Base-by-base conservation (phyloP, 30 jellyfish, hydroid and myxozoan species). In the Rhopilema esculentum region DNA sequence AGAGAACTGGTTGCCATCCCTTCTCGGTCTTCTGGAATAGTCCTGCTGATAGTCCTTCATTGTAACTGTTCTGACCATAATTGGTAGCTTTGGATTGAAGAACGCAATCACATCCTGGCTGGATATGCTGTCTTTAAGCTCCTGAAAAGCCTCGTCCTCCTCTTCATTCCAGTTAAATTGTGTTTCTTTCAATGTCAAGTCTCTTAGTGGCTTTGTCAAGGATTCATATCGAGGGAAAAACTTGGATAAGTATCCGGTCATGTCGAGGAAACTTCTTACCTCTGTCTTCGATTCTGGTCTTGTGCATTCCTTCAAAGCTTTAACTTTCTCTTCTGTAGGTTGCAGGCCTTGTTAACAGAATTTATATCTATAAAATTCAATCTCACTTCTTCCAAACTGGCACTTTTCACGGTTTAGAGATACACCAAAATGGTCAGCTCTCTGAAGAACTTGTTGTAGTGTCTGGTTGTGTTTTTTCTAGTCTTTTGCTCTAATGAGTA, bases 151-250 rank as follows among this genome's bases (percentile, higher is more conserved):
- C 25, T 8, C 25, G 21, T 63, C 73, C 20, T 63, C n/a, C n/a
- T 63, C 73, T 17, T 18, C 73, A 4, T 63, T 63, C 4, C 73
- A 63, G 20, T 63, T 27, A 30, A 63, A 63, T 12, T 17, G 73
- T 63, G 73, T 17, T 18, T 63, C 9, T 63, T 63, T 63, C 20
- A 63, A 18, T 15, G 80, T 23, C 61, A 69, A 52, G n/a, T 69
- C 80, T 69, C 80, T 69, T 52, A 69, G 53, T 7, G 61, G 80
- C 28, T 25, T 8, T 63, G 0, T 63, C 0, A 63, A 63, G 21
- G 73, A 63, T 63, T 27, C 73, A 63, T 63, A 63, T 63, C 80
- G 80, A 23, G 80, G 80, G 28, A 69, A 21, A 20, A 69, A 69
- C 65, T 69, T 69, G 9, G 61, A 69, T 29, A 69, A 69, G 53